Base-by-base conservation (phyloP, 2,888 invertebrate species). In the Hetaerina titia region DNA sequence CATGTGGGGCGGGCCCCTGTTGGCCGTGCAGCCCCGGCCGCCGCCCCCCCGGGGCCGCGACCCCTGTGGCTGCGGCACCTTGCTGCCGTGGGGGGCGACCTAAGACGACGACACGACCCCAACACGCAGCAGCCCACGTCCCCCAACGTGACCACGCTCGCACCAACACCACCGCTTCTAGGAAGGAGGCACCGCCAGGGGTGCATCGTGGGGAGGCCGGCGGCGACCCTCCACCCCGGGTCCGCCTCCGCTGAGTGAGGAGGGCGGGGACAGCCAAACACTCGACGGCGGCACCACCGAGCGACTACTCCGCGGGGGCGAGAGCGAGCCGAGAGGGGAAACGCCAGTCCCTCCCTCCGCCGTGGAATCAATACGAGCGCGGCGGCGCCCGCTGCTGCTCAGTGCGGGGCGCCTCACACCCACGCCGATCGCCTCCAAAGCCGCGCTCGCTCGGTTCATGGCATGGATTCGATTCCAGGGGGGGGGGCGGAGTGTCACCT, bases 1-100 rank as follows among this genome's bases (percentile, higher is more conserved):
- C 95, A 95, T 81, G 95, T 87, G 95, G 95, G 95, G 95, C 90
- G 89, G 95, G 90, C 19, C 69, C 58, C 58, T 63, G 64, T 69
- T 74, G 58, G 94, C 94, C 87, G 95, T 58, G 15, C 94, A 95
- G 31, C 95, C 94, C 69, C 95, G 95, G n/a, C 69, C 95, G 87
- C 95, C 90, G 95, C 95, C 95, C 89, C 81, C 95, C 89, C 94
- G 90, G 94, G 94, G 90, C 89, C 60, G 88, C 19, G 31, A 69
- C 22, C 81, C 89, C 74, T 89, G 90, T 57, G 45, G 94, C 60
- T 90, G 87, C 17, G 87, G 95, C 81, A 87, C 95, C 94, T 94
- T 95, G 95, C 88, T 56, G 94, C 87, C 56, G 56, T 88, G 69
- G 88, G 69, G 95, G 94, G 69, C 88, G 81, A 64, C 92, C 22